Percentiles rank a stretch among this genome's conserved stretches.
Conservation (phyloP, 1,140 invertebrate genomes). For the Sipha flava region DNA sequence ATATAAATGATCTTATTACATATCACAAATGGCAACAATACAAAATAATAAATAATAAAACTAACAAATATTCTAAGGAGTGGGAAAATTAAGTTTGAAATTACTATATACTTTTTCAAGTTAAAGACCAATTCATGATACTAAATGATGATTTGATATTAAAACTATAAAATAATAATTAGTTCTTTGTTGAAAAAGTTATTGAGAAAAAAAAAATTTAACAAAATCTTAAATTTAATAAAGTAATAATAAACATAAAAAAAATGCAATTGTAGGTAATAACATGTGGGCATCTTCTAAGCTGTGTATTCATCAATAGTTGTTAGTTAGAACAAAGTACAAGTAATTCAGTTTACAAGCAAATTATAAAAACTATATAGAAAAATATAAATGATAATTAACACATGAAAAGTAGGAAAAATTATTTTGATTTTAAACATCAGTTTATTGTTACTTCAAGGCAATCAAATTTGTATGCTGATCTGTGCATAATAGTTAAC, state of each 20-base stretch:
- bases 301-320: not conserved
- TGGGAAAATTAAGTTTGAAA: not conserved
- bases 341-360: not conserved
- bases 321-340: not conserved
- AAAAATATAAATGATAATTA: conserved; percentile 11
- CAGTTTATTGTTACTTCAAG: not conserved
- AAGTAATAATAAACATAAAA: not conserved
- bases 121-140: not conserved
- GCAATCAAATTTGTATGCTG: not conserved
- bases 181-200: not conserved
- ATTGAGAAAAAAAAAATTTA: not conserved
- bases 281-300: not conserved
- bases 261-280: not conserved
- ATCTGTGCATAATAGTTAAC: conserved; percentile 20
- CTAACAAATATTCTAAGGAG: not conserved
- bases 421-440: conserved; percentile 10
- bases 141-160: not conserved
- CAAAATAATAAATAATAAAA: conserved; percentile 23
- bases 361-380: not conserved
- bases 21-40: conserved; percentile 31
- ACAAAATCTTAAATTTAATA: not conserved
- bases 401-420: not conserved
- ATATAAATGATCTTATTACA: conserved; percentile 6
- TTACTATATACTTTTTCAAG: not conserved
- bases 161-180: not conserved